These are phyloP conservation scores for Meteorus sp. DNA, from an alignment of 1,140 invertebrate genomes.

Conservation along the genomic window DNA sequence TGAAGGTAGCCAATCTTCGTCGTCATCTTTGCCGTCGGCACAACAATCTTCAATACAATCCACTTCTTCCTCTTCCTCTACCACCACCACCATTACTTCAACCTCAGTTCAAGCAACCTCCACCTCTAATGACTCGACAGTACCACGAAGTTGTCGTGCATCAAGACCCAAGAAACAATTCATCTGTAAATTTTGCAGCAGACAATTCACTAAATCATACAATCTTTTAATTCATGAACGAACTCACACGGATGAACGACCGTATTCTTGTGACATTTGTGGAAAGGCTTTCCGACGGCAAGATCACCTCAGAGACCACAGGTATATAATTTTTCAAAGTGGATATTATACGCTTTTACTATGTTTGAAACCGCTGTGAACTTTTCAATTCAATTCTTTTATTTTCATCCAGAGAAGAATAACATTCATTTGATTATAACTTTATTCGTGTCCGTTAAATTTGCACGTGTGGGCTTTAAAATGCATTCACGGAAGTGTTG, in stretches of 20 bases:
- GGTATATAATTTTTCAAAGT: constrained; percentile 60
- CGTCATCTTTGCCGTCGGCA: constrained; percentile 33
- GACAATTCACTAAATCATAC: constrained; percentile 98
- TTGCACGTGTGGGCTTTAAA: not conserved
- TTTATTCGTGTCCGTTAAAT: not conserved
- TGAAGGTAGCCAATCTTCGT: constrained; percentile 32
- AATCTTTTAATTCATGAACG: constrained; percentile 97
- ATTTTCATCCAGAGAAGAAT: no score
- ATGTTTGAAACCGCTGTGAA: not conserved
- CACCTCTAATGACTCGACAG: constrained; percentile 42
- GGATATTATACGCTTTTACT: not conserved
- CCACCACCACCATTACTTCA: constrained; percentile 24
- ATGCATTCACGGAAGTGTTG: not conserved
- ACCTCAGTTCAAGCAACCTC: constrained; percentile 48
- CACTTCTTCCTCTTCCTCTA: no score
- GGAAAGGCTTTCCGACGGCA: constrained; percentile 86
- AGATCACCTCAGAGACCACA: constrained; percentile 91
- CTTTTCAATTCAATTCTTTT: constrained; percentile 4
- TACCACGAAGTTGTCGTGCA: constrained; percentile 54
- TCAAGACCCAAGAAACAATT: constrained; percentile 72
- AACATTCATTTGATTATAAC: not conserved
- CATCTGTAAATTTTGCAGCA: constrained; percentile 91
- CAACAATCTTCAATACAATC: constrained; percentile 31
- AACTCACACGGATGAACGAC: constrained; percentile 97
- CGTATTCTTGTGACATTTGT: constrained; percentile 97